Conservation (phyloP, 2,888 invertebrate genomes). For the Rhodophaea formosa region DNA sequence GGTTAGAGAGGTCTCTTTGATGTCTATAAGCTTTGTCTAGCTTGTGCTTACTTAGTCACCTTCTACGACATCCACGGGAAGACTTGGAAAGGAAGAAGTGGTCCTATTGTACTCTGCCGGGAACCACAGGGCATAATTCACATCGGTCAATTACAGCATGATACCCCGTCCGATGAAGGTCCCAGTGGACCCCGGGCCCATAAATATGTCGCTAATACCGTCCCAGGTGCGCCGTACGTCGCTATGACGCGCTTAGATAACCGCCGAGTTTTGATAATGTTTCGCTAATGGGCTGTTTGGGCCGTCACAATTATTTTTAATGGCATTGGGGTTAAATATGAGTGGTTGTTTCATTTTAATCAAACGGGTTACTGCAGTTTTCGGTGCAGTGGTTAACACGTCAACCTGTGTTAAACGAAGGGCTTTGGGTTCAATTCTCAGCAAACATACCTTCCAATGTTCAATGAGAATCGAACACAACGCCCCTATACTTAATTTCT, state of each 20-base stretch:
- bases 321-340: conserved; percentile 12
- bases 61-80: too few species aligned
- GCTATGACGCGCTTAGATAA: conserved; percentile 24
- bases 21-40: too few species aligned
- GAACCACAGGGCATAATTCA: too few species aligned
- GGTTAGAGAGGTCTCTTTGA: too few species aligned
- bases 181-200: conserved; percentile 10
- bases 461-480: too few species aligned
- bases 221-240: conserved; percentile 26
- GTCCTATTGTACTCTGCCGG: too few species aligned
- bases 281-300: conserved; percentile 19
- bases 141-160: conserved; percentile 17
- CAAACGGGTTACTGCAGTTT: conserved; percentile 8
- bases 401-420: too few species aligned
- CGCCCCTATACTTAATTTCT: too few species aligned
- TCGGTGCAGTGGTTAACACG: not conserved
- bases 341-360: conserved; percentile 17
- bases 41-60: too few species aligned
- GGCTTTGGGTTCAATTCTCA: too few species aligned
- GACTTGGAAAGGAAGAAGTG: too few species aligned
- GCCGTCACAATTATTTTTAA: conserved; percentile 19
- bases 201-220: conserved; percentile 20
- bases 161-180: conserved; percentile 17
- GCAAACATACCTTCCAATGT: too few species aligned
- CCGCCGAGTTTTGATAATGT: conserved; percentile 20